Conservation (phyloP, 2,797 vertebrate genomes). For the Falco peregrinus region DNA sequence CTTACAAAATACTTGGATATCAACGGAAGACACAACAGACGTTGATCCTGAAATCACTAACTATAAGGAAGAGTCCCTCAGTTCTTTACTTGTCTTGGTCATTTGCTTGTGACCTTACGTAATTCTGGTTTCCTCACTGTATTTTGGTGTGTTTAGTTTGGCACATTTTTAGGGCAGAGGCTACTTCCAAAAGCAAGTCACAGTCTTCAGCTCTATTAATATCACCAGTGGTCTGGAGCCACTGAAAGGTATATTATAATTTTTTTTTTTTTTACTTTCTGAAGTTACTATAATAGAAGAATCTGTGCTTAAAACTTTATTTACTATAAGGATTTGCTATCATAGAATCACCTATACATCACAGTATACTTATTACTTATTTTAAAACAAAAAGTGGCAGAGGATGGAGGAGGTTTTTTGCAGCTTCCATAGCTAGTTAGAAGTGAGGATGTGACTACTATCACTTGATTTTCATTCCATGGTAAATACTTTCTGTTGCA, state of each 20-base stretch:
- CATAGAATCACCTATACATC: background rate
- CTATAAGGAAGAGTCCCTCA: background rate
- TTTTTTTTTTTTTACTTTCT: background rate
- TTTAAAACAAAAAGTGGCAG: background rate
- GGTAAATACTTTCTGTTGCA: background rate
- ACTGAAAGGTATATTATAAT: background rate
- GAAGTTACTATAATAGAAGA: background rate
- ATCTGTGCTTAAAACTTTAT: background rate
- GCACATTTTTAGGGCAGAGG: background rate
- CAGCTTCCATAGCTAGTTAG: background rate
- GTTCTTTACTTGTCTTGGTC: background rate
- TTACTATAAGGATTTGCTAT: background rate
- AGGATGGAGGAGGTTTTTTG: background rate
- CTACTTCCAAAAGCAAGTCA: background rate
- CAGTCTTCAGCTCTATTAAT: background rate
- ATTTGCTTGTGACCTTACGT: background rate
- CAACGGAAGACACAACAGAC: background rate
- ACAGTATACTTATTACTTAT: background rate
- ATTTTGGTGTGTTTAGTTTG: background rate
- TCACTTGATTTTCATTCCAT: background rate
- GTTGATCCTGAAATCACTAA: background rate
- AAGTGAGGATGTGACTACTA: background rate
- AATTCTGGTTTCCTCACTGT: background rate
- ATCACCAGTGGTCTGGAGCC: background rate
- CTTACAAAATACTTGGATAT: background rate